A percentile compares a stretch with the other conserved stretches of the same genome.
phyloP scores from a whole-genome alignment of 2,113 vertebrate genomes.

The Paracanthobrama guichenoti region DNA sequence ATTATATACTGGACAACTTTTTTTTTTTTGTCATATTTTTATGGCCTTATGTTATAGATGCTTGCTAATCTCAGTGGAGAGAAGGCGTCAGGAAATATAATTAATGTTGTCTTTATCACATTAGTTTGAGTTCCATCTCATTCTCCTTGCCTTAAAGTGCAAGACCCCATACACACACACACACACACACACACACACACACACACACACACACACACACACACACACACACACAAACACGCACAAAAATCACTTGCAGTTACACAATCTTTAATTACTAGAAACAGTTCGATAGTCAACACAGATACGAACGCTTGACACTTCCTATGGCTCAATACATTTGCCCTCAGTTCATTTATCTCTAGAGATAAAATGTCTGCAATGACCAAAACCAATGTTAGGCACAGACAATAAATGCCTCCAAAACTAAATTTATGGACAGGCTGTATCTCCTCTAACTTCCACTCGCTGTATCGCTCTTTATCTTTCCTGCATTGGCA shows the following conservation, averaged over 20 bases:
- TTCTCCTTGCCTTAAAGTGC: not conserved
- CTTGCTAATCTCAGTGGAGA: not conserved
- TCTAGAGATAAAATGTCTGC: conserved; percentile 23
- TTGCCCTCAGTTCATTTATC: conserved; percentile 22
- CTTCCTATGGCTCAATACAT: conserved; percentile 31
- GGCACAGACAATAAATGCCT: conserved; percentile 40
- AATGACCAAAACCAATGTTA: conserved; percentile 30
- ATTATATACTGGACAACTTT: not conserved
- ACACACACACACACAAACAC: not conserved
- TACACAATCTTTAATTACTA: conserved; percentile 25
- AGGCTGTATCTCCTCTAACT: conserved; percentile 6
- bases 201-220: no score
- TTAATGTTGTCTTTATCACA: not conserved
- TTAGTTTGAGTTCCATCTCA: not conserved
- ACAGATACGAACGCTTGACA: conserved; percentile 12
- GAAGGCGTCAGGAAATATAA: not conserved
- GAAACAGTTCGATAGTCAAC: conserved; percentile 9
- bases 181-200: no score
- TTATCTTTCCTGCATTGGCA: not conserved
- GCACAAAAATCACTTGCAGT: not conserved
- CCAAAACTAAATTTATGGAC: conserved; percentile 35
- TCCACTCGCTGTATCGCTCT: not conserved
- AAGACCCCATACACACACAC: no score
- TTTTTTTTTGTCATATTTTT: not conserved
- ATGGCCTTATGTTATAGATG: not conserved